Percentiles rank a stretch among this genome's conserved stretches.
Evolutionary conservation across 1,140 invertebrate genomes (phyloP).

Genomic region (Drosophila nigromelanica): DNA sequence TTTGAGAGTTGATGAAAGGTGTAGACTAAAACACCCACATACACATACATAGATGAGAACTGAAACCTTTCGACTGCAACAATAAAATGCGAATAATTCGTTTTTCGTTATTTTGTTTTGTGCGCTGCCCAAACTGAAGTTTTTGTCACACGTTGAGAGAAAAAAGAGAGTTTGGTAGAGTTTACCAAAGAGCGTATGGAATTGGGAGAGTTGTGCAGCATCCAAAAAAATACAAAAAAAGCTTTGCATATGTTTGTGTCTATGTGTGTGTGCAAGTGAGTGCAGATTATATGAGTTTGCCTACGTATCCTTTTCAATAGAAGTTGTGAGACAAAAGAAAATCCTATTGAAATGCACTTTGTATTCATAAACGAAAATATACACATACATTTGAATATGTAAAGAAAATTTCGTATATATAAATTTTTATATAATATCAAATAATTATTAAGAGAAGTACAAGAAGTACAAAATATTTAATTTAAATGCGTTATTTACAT

Average conservation of each 20-base stretch:
- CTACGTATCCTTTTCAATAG: slow-evolving; percentile 51
- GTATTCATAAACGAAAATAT: slow-evolving; percentile 8
- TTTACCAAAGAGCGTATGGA: slow-evolving; percentile 23
- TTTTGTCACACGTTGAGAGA: slow-evolving; percentile 37
- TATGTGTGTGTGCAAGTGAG: slow-evolving; percentile 39
- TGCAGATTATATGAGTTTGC: background rate
- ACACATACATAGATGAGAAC: background rate
- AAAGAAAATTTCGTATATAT: background rate
- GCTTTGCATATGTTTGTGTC: slow-evolving; percentile 11
- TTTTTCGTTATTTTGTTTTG: slow-evolving; percentile 22
- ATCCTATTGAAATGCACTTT: slow-evolving; percentile 4
- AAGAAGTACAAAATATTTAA: too few relatives aligned
- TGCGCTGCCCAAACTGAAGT: slow-evolving; percentile 46
- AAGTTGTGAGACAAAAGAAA: slow-evolving; percentile 21
- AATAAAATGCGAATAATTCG: slow-evolving; percentile 31
- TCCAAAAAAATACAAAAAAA: slow-evolving; percentile 40
- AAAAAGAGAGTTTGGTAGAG: slow-evolving; percentile 17
- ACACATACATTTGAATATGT: slow-evolving; percentile 15
- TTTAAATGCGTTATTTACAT: too few relatives aligned
- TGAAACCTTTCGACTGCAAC: slow-evolving; percentile 26
- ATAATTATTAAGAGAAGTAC: too few relatives aligned
- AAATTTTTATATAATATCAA: background rate
- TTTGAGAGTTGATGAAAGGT: slow-evolving; percentile 14
- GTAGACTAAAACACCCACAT: slow-evolving; percentile 7
- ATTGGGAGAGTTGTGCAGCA: slow-evolving; percentile 72